phyloP scores from a whole-genome alignment of 2,113 vertebrate genomes.

The Aptenodytes patagonicus region DNA sequence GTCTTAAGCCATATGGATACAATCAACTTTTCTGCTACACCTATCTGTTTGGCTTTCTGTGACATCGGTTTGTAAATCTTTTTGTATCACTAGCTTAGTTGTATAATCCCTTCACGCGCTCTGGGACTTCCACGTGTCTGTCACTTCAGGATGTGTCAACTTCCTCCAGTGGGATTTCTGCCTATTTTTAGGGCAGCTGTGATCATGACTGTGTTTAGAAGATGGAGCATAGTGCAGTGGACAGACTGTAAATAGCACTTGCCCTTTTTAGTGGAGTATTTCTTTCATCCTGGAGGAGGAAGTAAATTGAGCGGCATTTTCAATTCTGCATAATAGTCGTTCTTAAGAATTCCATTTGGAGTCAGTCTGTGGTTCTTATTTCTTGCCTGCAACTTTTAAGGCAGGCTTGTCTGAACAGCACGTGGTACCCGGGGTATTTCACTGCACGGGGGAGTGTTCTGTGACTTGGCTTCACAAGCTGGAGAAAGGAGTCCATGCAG shows the following conservation, averaged over 20 bases:
- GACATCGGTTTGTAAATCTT: neutral
- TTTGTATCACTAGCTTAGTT: neutral
- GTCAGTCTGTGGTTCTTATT: neutral
- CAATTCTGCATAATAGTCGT: neutral
- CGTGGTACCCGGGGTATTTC: neutral
- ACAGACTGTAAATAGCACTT: neutral
- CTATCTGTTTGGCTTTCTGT: neutral
- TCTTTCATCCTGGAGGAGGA: neutral
- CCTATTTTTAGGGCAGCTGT: neutral
- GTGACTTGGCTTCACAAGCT: neutral
- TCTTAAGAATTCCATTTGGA: neutral
- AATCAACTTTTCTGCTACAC: neutral
- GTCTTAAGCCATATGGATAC: neutral
- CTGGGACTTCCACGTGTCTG: neutral
- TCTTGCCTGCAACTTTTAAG: neutral
- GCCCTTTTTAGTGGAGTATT: neutral
- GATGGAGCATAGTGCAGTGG: neutral
- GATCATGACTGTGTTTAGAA: neutral
- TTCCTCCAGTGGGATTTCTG: constrained; percentile 19
- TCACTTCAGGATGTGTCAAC: neutral
- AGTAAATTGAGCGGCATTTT: neutral
- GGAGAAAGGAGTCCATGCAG: constrained; percentile 22
- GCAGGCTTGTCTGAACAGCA: neutral
- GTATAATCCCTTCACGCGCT: neutral
- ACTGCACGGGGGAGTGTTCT: neutral